Evolutionary conservation across 2,888 invertebrate species (phyloP).

Genomic region (Lasioglossum lativentre): DNA sequence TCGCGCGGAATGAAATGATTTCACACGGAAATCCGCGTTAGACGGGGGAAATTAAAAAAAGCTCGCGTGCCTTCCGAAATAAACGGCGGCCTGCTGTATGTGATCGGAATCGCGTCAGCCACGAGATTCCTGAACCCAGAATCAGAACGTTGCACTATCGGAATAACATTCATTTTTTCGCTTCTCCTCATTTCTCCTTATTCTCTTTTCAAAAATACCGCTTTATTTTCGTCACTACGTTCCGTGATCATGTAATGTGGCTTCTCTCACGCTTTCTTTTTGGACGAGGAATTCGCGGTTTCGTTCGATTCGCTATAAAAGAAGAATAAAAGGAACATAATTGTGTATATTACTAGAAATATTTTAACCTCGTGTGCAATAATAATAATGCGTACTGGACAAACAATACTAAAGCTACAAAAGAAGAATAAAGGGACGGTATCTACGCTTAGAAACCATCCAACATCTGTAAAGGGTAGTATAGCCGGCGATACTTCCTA

Average conservation of each 20-base stretch:
- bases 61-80: background rate
- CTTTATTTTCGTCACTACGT: constrained; percentile 23
- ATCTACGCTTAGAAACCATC: background rate
- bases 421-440: no score
- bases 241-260: background rate
- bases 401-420: no score
- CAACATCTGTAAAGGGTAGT: background rate
- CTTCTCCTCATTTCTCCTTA: background rate
- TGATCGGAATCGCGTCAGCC: constrained; percentile 11
- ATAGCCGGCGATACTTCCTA: background rate
- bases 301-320: background rate
- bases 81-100: background rate
- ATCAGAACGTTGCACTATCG: constrained; percentile 37
- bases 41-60: background rate
- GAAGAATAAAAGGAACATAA: no score
- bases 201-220: background rate
- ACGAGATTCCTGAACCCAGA: constrained; percentile 40
- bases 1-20: background rate
- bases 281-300: background rate
- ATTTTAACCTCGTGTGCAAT: no score
- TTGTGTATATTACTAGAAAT: no score
- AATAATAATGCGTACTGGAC: no score
- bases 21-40: constrained; percentile 12
- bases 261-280: background rate
- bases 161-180: constrained; percentile 8